A percentile compares a stretch with the other conserved stretches of the same genome.
These are phyloP conservation scores for Himalopsyche japonica DNA, from an alignment of 2,888 invertebrate species.

Conservation along the genomic window DNA sequence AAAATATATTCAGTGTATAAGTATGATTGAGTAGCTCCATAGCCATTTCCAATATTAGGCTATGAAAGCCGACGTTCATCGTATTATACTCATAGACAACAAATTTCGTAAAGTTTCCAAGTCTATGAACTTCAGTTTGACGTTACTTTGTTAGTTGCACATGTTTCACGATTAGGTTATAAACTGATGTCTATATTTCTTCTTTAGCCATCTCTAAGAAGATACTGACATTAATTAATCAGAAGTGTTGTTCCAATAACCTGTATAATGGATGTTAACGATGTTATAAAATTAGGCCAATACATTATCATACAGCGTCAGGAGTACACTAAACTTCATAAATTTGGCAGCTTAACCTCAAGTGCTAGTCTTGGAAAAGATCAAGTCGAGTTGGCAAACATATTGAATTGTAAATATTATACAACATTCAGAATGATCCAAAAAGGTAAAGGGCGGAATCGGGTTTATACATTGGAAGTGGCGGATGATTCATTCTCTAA, in stretches of 20 bases:
- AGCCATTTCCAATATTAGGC: too few relatives aligned
- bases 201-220: neutral
- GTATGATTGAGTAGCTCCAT: too few relatives aligned
- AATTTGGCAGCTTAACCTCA: conserved; percentile 67
- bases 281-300: conserved; percentile 66
- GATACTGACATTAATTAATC: neutral
- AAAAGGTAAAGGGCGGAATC: conserved; percentile 58
- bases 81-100: too few relatives aligned
- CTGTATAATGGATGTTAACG: neutral
- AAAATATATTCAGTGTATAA: too few relatives aligned
- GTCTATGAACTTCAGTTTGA: too few relatives aligned
- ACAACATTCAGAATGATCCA: conserved; percentile 77
- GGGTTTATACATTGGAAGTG: conserved; percentile 60
- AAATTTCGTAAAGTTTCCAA: too few relatives aligned
- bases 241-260: neutral
- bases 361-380: conserved; percentile 71
- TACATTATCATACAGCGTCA: conserved; percentile 78
- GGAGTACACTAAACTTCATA: conserved; percentile 76
- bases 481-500: conserved; percentile 52
- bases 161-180: neutral
- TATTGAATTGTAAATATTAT: conserved; percentile 71
- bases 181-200: neutral
- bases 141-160: neutral
- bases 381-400: conserved; percentile 66
- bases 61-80: too few relatives aligned